Evolutionary conservation across 2,113 vertebrate genomes (phyloP), one percentile per base, ranked within the genome.

Genomic region (Corvus hawaiiensis): DNA sequence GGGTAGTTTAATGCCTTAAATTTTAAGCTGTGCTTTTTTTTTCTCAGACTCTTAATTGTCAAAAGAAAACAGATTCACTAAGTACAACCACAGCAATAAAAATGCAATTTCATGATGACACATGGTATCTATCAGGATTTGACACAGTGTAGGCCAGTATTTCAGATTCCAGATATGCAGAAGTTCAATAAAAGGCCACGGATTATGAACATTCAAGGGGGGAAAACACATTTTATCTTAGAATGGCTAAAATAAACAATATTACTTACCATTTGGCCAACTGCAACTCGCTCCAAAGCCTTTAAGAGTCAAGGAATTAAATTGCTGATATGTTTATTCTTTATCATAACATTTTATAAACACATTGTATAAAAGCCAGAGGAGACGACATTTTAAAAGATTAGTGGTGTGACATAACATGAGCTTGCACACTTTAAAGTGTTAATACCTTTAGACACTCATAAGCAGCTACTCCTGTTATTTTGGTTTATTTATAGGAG

Each of bases 241-340:
- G 54, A 77, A 95, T 55, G 56, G 75, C 92, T 96, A 97, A 91
- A 98, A 94, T 96, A 98, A 97, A 98, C 96, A 97, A 41, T 86
- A 86, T 96, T 94, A 98, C 98, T 98, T 97, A 98, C 98, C 97
- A 98, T 97, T 96, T 98, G 98, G 96, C 98, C 98, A 89, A 97
- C 95, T 91, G 97, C 97, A 97, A 98, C 98, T 87, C 98, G 96
- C 76, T 99, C 98, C 96, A 98, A 97, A 94, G 98, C 98, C 98
- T 99, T 93, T 94, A 95, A 97, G 91, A 92, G 69, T 74, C 43
- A 91, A 95, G 94, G 96, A 97, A 97, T 94, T 93, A 97, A 94
- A 96, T 35, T 87, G 80, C 51, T 94, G 91, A 94, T 91, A 96
- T 92, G 96, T 97, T 98, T 98, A 97, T 93, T 97, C 90, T 96